Evolutionary conservation across 2,797 vertebrate species (phyloP).

Genomic region (Ammospiza maritima): DNA sequence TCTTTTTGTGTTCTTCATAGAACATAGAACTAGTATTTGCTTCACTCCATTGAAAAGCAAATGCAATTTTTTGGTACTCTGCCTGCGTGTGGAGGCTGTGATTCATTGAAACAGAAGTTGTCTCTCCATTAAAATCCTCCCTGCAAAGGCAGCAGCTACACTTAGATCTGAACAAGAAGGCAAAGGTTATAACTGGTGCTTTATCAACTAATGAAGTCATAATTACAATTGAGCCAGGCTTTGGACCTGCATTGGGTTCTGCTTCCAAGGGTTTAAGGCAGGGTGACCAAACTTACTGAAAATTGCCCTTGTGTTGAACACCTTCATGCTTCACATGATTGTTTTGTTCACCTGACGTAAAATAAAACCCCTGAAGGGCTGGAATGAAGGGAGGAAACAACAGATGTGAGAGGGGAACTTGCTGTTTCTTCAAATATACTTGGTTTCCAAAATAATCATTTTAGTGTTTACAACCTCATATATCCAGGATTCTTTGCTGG

Average conservation of each 20-base stretch:
- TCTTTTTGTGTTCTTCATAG: not conserved
- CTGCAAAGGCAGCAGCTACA: not conserved
- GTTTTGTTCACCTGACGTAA: not conserved
- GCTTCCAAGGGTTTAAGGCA: not conserved
- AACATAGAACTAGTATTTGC: not conserved
- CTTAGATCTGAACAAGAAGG: not conserved
- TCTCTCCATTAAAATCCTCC: slow-evolving; percentile 2
- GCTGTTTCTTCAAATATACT: not conserved
- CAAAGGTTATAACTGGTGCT: slow-evolving; percentile 6
- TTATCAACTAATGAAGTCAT: not conserved
- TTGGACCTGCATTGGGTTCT: not conserved
- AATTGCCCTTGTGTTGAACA: not conserved
- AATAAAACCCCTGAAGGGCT: not conserved
- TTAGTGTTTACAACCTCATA: not conserved
- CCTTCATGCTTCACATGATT: not conserved
- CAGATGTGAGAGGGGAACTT: not conserved
- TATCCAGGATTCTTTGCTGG: not conserved
- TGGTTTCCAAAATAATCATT: not conserved
- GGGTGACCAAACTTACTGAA: not conserved
- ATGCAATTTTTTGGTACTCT: slow-evolving; percentile 17
- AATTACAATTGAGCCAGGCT: not conserved
- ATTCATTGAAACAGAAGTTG: slow-evolving; percentile 8
- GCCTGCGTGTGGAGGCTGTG: slow-evolving; percentile 26
- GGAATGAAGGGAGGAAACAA: not conserved
- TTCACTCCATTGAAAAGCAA: slow-evolving; percentile 13